A percentile compares a stretch with the other conserved stretches of the same genome.
phyloP scores from a whole-genome alignment of 2,888 invertebrate genomes.

The Sipha maydis region DNA sequence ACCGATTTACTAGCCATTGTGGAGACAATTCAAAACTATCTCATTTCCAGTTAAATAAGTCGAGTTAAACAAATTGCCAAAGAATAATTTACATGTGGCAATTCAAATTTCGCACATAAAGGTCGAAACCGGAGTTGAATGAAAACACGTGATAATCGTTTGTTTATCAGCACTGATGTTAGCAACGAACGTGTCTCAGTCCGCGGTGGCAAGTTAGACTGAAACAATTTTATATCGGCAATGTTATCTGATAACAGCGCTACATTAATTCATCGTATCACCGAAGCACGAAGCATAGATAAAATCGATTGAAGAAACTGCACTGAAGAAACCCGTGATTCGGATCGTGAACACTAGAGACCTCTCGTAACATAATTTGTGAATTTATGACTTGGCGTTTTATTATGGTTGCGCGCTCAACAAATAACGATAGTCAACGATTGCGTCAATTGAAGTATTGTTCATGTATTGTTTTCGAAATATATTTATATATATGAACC shows the following conservation, averaged over 20 bases:
- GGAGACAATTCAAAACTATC: background rate
- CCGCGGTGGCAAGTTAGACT: background rate
- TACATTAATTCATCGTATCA: too few species aligned
- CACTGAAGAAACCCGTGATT: too few species aligned
- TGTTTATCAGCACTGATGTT: conserved; percentile 58
- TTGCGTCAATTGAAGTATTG: too few species aligned
- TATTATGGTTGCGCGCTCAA: background rate
- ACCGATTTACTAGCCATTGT: conserved; percentile 60
- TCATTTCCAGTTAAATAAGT: conserved; percentile 22
- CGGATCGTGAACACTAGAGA: too few species aligned
- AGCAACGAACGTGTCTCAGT: background rate
- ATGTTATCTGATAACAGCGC: too few species aligned
- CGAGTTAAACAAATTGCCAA: background rate
- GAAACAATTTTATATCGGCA: background rate
- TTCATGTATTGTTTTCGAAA: too few species aligned
- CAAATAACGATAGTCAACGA: too few species aligned
- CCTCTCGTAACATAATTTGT: background rate
- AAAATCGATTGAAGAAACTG: too few species aligned
- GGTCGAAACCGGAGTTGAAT: background rate
- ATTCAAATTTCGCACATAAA: conserved; percentile 12
- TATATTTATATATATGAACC: too few species aligned
- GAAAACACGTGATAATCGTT: conserved; percentile 60
- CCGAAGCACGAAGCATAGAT: too few species aligned
- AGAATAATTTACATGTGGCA: conserved; percentile 38
- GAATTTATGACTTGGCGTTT: conserved; percentile 14